phyloP scores from a whole-genome alignment of 2,113 vertebrate genomes.

The Tenebrosternarchus preto region DNA sequence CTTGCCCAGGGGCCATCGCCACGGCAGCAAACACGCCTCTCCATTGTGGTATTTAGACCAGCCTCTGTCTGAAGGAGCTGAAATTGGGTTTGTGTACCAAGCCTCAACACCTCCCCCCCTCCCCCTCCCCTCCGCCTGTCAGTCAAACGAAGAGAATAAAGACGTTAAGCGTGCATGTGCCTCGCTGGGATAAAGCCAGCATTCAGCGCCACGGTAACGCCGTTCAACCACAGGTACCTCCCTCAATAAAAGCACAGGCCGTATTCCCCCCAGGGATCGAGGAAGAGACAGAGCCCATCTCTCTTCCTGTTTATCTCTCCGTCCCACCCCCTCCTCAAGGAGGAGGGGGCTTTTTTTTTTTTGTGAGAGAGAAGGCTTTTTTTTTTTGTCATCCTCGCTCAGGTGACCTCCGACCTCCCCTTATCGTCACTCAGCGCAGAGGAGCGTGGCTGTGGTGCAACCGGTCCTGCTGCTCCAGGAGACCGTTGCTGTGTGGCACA shows the following conservation, averaged over 20 bases:
- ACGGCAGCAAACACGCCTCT: background rate
- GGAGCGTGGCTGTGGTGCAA: constrained; percentile 1
- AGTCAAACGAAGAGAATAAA: constrained; percentile 47
- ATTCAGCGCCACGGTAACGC: too few species aligned
- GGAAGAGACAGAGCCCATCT: constrained; percentile 18
- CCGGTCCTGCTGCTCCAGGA: background rate
- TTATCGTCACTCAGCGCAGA: constrained; percentile 22
- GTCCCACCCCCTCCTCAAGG: constrained; percentile 27
- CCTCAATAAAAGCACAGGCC: background rate
- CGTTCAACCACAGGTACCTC: constrained; percentile 13
- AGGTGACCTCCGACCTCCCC: constrained; percentile 33
- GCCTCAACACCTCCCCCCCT: background rate
- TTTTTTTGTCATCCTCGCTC: constrained; percentile 1
- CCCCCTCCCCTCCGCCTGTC: background rate
- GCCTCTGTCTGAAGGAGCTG: background rate
- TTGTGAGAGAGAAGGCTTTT: constrained; percentile 23
- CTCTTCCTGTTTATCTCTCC: constrained; percentile 18
- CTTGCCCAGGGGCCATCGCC: background rate
- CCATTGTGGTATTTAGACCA: background rate
- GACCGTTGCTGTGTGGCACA: background rate
- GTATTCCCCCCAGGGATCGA: background rate
- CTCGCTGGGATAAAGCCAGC: background rate
- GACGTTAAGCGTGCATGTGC: constrained; percentile 27
- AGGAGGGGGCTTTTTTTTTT: background rate
- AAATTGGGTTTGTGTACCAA: background rate